phyloP scores from a whole-genome alignment of 2,797 vertebrate genomes.

The Streptopelia turtur region DNA sequence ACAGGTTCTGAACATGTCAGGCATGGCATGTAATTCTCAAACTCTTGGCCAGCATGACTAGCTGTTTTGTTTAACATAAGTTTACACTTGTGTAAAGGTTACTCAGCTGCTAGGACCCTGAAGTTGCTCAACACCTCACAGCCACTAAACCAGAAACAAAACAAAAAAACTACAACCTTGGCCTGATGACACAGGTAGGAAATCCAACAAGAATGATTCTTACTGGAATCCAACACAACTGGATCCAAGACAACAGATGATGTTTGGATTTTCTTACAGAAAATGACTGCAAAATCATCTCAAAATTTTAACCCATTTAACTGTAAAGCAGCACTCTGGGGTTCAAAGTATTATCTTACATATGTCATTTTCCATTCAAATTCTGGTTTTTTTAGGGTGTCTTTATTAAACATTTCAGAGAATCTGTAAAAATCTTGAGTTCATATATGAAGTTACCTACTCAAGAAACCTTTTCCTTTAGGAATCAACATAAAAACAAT shows the following conservation, averaged over 20 bases:
- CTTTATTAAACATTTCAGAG: background rate
- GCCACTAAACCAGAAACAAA: background rate
- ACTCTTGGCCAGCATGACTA: background rate
- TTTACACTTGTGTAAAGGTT: background rate
- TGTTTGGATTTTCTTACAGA: background rate
- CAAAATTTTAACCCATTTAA: background rate
- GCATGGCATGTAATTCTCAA: background rate
- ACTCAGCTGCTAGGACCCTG: background rate
- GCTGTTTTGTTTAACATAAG: background rate
- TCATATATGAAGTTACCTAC: background rate
- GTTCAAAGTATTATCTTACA: background rate
- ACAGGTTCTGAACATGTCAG: background rate
- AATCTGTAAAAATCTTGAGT: background rate
- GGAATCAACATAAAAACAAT: background rate
- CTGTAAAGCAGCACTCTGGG: background rate
- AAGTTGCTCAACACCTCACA: background rate
- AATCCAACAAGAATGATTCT: background rate
- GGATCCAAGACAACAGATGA: background rate
- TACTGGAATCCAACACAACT: background rate
- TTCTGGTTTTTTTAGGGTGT: background rate
- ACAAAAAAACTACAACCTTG: background rate
- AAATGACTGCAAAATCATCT: background rate
- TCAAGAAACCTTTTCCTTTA: background rate
- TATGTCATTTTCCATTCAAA: background rate
- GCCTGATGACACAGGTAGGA: background rate